A percentile compares a stretch with the other conserved stretches of the same genome.
These are phyloP conservation scores for Aurelia sp. DNA, from an alignment of 30 jellyfish, hydroid and myxozoan species.

Conservation along the genomic window DNA sequence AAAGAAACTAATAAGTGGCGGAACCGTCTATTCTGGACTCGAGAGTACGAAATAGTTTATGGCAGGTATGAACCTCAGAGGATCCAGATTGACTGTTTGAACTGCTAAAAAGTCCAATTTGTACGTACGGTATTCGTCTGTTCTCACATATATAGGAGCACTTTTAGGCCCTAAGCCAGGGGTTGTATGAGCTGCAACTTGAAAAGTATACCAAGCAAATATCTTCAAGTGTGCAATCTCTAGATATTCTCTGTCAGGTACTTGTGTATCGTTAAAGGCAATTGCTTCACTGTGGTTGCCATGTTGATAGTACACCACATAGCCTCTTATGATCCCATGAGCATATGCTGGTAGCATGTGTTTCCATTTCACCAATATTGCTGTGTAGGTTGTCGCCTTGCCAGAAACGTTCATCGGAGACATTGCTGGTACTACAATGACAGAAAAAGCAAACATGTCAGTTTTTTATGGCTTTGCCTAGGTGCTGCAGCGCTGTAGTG, in stretches of 20 bases:
- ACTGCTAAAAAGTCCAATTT: not conserved
- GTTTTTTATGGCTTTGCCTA: too few species aligned
- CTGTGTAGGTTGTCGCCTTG: conserved; percentile 26
- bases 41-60: too few species aligned
- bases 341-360: conserved; percentile 70
- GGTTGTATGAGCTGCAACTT: conserved; percentile 58
- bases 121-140: conserved; percentile 54
- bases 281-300: conserved; percentile 60
- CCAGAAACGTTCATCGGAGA: conserved; percentile 54
- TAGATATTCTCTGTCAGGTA: conserved; percentile 25
- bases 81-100: not conserved
- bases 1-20: too few species aligned
- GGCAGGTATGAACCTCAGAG: not conserved
- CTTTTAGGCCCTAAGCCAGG: conserved; percentile 50
- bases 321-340: conserved; percentile 57
- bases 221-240: conserved; percentile 35
- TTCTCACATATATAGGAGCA: conserved; percentile 38
- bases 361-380: conserved; percentile 57
- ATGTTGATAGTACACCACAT: conserved; percentile 35
- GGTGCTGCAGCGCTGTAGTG: too few species aligned
- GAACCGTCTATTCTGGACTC: too few species aligned
- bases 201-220: conserved; percentile 57
- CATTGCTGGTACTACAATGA: conserved; percentile 57
- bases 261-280: conserved; percentile 40
- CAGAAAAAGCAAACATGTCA: too few species aligned